Evolutionary conservation across 2,113 vertebrate species (phyloP).

Genomic region (Progne subis): DNA sequence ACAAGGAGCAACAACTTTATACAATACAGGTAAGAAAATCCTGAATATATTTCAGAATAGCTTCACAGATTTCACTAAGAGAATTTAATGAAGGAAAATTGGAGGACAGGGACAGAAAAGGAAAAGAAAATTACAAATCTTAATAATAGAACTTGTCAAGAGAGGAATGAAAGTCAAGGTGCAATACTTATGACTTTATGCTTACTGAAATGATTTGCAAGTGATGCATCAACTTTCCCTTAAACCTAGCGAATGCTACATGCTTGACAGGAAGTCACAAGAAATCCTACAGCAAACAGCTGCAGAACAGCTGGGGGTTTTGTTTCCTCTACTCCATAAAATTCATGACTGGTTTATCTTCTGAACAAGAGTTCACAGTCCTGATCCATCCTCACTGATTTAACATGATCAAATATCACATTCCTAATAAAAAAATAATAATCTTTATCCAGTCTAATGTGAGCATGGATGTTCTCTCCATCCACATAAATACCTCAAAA

Average conservation of each 20-base stretch:
- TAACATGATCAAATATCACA: neutral
- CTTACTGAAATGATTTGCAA: neutral
- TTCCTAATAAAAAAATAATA: neutral
- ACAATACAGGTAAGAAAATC: neutral
- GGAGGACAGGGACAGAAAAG: neutral
- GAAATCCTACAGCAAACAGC: neutral
- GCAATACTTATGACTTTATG: neutral
- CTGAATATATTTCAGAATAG: neutral
- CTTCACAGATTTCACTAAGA: neutral
- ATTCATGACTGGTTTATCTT: neutral
- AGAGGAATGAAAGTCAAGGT: neutral
- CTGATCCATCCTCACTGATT: neutral
- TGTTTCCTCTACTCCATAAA: neutral
- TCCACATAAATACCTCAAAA: neutral
- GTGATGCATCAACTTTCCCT: neutral
- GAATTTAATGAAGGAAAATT: neutral
- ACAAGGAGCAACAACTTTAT: neutral
- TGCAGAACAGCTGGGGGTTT: neutral
- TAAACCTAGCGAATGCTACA: fast-evolving
- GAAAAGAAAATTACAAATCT: conserved; percentile 13
- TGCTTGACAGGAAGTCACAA: neutral
- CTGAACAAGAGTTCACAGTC: neutral
- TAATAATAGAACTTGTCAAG: neutral
- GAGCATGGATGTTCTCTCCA: neutral
- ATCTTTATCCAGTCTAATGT: neutral